phyloP scores from a whole-genome alignment of 2,888 invertebrate species.

The Dyspetes luteomarginatus region DNA sequence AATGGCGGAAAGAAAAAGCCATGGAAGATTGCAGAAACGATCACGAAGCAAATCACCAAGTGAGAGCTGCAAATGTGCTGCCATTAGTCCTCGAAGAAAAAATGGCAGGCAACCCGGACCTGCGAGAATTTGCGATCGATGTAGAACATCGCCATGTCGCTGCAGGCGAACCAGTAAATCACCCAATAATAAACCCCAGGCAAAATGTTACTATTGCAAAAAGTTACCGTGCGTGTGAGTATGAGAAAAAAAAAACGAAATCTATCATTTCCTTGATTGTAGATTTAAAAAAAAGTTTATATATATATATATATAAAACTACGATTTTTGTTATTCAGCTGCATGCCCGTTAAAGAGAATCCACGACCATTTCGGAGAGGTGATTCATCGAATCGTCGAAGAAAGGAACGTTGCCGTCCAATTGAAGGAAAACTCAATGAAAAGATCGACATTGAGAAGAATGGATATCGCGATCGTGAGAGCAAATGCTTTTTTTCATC shows the following conservation, averaged over 20 bases:
- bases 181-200: constrained; percentile 65
- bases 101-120: constrained; percentile 40
- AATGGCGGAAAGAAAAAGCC: constrained; percentile 46
- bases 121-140: constrained; percentile 64
- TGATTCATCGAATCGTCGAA: constrained; percentile 52
- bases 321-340: constrained; percentile 28
- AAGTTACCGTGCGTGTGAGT: constrained; percentile 74
- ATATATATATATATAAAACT: too few species aligned
- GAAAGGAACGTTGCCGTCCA: constrained; percentile 32
- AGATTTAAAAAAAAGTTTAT: neutral
- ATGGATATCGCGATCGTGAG: constrained; percentile 29
- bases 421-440: constrained; percentile 13
- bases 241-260: neutral
- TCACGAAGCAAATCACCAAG: constrained; percentile 62
- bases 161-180: constrained; percentile 66
- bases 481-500: constrained; percentile 25
- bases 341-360: constrained; percentile 22
- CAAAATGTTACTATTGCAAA: constrained; percentile 79
- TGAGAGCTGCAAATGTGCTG: constrained; percentile 62
- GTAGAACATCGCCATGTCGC: constrained; percentile 70
- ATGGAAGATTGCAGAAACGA: constrained; percentile 51
- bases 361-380: constrained; percentile 42
- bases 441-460: constrained; percentile 28
- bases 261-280: neutral
- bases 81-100: constrained; percentile 47